Evolutionary conservation across 1,140 invertebrate species (phyloP).

Genomic region (Eumaeus atala): DNA sequence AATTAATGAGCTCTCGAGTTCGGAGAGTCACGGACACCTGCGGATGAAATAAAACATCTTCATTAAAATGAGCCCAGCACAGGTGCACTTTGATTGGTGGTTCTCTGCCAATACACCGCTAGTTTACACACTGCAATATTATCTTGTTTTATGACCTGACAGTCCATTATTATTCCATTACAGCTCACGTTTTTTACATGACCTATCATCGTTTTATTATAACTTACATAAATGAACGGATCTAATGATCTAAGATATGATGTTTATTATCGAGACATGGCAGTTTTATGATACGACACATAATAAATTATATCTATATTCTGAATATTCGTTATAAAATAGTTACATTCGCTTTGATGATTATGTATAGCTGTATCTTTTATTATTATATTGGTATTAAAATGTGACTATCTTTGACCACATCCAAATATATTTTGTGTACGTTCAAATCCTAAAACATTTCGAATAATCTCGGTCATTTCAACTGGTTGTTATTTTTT

Average conservation of each 20-base stretch:
- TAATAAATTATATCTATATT: not conserved
- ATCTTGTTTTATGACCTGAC: constrained; percentile 22
- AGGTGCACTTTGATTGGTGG: constrained; percentile 50
- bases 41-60: constrained; percentile 57
- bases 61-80: constrained; percentile 57
- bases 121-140: constrained; percentile 41
- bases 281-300: constrained; percentile 3
- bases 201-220: constrained; percentile 13
- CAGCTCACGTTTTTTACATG: constrained; percentile 7
- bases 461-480: constrained; percentile 8
- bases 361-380: not conserved
- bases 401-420: not conserved
- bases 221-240: not conserved
- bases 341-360: not conserved
- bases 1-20: constrained; percentile 58
- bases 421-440: not conserved
- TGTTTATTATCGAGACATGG: constrained; percentile 7
- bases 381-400: constrained; percentile 1
- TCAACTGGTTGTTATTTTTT: constrained; percentile 3
- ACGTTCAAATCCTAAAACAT: constrained; percentile 1
- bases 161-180: constrained; percentile 19
- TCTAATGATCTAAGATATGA: constrained; percentile 12
- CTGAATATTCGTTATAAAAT: not conserved
- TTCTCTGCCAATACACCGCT: constrained; percentile 31
- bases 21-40: constrained; percentile 53